Conservation (phyloP, 2,888 invertebrate genomes). For the Eilema griseolum region DNA sequence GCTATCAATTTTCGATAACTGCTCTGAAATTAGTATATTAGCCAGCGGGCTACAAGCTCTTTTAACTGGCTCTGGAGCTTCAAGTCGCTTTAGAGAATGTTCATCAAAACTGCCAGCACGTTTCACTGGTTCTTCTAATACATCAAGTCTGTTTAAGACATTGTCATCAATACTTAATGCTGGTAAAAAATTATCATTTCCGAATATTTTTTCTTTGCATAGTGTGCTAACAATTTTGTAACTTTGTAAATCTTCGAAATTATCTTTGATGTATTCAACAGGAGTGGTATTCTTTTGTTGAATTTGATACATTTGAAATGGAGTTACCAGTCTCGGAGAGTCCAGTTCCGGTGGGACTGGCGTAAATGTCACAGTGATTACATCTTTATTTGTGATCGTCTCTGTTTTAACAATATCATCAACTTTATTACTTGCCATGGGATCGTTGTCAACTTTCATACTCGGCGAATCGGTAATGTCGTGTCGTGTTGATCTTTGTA, state of each 20-base stretch:
- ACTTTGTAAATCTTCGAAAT: constrained; percentile 79
- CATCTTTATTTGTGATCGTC: constrained; percentile 80
- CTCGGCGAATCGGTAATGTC: constrained; percentile 79
- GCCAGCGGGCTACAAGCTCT: constrained; percentile 73
- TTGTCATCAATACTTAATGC: constrained; percentile 23
- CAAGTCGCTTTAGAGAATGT: constrained; percentile 41
- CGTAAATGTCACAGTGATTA: constrained; percentile 80
- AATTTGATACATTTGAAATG: constrained; percentile 56
- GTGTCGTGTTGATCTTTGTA: constrained; percentile 77
- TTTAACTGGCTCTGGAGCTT: constrained; percentile 50
- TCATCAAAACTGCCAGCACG: constrained; percentile 58
- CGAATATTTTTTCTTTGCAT: constrained; percentile 69
- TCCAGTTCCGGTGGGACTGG: constrained; percentile 77
- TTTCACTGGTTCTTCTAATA: constrained; percentile 53
- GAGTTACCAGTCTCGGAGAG: constrained; percentile 62
- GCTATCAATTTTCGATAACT: constrained; percentile 77
- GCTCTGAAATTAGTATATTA: constrained; percentile 74
- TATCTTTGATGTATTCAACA: constrained; percentile 70
- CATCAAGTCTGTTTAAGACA: constrained; percentile 43
- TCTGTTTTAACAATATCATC: constrained; percentile 80
- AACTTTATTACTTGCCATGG: constrained; percentile 70
- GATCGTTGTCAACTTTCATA: constrained; percentile 38
- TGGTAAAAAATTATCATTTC: constrained; percentile 45
- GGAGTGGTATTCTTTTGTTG: constrained; percentile 63
- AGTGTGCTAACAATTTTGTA: constrained; percentile 82